Evolutionary conservation across 2,113 vertebrate genomes (phyloP), one percentile per base, ranked within the genome.

Genomic region (Gallinago undulata): DNA sequence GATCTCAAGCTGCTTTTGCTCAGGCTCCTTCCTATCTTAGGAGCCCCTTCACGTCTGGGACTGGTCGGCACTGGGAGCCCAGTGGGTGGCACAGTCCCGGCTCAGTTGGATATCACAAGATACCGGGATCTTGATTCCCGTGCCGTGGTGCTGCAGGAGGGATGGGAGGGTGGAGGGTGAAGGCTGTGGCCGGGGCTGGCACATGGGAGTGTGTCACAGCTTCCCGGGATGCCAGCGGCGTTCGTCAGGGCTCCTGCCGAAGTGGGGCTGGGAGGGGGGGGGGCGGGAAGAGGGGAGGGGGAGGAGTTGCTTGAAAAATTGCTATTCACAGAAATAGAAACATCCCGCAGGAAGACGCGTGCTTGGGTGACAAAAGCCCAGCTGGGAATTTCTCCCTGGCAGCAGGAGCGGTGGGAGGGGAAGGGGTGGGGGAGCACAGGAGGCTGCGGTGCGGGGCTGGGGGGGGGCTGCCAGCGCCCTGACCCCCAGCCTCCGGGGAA

Each of bases 81-180:
- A 16, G 74, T 2, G 0, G 31, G 2, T 1, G 13, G 56, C 11
- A 39, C 5, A 23, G 1, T 64, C 39, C 47, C 3, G 4, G 68
- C 76, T 77, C 5, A 0, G 2, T 81, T 24, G 41, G 39, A 13
- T 60, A 37, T 17, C 59, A 4, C 50, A 28, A 47, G 53, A 3
- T 1, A 4, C 6, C 3, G 0, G 0, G 51, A 62, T 24, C 0
- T 0, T 5, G 4, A 67, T 6, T 33, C 33, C 60, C 3, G 0
- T 10, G 53, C 67, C 2, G 0, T 1, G 55, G 76, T 56, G 67
- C 62, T 37, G 67, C 25, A 13, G 79, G 82, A 37, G 4, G 2
- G 78, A 3, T 1, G 43, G 85, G 56, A 51, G 37, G 66, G 43
- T 11, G 14, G 57, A 57, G 68, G 53, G 39, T 0, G 6, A 81